These are phyloP conservation scores for Macroteleia sp. DNA, from an alignment of 2,888 invertebrate genomes.

Conservation along the genomic window DNA sequence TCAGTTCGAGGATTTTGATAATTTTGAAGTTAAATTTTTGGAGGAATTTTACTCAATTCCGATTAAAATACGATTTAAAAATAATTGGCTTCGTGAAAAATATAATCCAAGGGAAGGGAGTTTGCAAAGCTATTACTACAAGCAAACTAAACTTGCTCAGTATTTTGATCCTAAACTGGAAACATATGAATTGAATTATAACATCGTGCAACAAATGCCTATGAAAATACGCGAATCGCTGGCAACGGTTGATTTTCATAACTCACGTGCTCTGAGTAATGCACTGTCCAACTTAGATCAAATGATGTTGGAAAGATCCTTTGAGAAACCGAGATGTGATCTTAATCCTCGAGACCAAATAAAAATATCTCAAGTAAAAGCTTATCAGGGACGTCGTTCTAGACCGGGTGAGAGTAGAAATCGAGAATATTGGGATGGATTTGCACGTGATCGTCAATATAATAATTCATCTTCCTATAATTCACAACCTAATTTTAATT, in stretches of 20 bases:
- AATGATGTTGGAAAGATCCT: background rate
- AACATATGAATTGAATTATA: background rate
- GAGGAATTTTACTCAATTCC: background rate
- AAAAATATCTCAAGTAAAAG: background rate
- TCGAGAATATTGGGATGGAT: too few species aligned
- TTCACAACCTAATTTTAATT: too few species aligned
- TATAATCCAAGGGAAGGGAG: background rate
- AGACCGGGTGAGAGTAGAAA: too few species aligned
- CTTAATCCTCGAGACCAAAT: background rate
- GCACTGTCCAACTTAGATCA: background rate
- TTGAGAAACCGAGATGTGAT: background rate
- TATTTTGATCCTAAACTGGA: constrained; percentile 6
- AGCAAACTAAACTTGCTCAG: background rate
- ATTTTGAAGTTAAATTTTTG: background rate
- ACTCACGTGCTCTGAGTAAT: background rate
- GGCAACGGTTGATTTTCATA: background rate
- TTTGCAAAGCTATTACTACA: constrained; percentile 1
- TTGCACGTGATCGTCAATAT: too few species aligned
- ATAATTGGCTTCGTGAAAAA: background rate
- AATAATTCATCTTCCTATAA: too few species aligned
- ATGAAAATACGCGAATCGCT: background rate
- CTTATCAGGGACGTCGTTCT: too few species aligned
- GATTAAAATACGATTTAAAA: background rate
- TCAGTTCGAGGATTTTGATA: background rate
- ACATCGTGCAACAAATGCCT: background rate